phyloP scores from a whole-genome alignment of 2,113 vertebrate species.

The Prolemur simus region DNA sequence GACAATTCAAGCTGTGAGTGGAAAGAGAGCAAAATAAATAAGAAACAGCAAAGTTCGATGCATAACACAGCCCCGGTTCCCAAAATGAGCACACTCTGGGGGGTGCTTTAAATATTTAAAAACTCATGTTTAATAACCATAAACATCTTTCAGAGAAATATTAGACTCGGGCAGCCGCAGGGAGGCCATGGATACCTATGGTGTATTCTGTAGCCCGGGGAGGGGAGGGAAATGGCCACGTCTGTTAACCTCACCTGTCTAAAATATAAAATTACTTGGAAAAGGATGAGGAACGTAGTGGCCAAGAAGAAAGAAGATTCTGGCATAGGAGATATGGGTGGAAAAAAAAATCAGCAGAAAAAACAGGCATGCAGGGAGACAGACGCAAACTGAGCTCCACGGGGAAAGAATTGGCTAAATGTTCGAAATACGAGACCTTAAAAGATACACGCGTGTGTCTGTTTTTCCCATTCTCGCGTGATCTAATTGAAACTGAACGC shows the following conservation, averaged over 20 bases:
- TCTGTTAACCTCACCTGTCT: background rate
- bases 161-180: background rate
- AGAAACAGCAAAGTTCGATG: background rate
- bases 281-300: rapidly evolving
- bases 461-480: background rate
- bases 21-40: background rate
- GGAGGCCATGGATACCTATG: rapidly evolving
- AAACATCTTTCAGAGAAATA: background rate
- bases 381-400: rapidly evolving
- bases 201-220: rapidly evolving
- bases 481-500: background rate
- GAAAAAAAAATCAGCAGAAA: background rate
- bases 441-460: rapidly evolving
- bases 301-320: too few relatives aligned
- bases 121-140: background rate
- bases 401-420: too few relatives aligned
- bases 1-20: background rate
- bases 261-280: background rate
- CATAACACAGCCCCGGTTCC: background rate
- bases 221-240: rapidly evolving
- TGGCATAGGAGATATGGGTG: rapidly evolving
- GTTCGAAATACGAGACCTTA: background rate
- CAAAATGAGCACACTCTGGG: background rate
- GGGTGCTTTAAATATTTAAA: background rate
- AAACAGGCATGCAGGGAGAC: rapidly evolving